These are phyloP conservation scores for Drosophila micromelanica DNA, from an alignment of 1,140 invertebrate genomes.

Conservation along the genomic window DNA sequence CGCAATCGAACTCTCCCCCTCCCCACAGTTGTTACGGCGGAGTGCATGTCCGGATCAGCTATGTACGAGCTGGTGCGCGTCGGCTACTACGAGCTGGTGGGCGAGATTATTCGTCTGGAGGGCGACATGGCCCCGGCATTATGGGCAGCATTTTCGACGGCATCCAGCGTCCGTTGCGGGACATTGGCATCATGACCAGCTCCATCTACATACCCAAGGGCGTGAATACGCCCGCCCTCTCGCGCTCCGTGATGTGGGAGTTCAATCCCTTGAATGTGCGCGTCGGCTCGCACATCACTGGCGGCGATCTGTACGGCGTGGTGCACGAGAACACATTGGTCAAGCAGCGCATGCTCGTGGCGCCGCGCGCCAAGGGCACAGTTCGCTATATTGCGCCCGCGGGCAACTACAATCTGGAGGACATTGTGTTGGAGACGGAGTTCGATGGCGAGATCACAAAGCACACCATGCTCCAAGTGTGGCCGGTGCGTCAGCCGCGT, in stretches of 20 bases:
- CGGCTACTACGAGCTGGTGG: conserved; percentile 98
- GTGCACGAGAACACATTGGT: conserved; percentile 99
- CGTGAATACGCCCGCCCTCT: conserved; percentile 96
- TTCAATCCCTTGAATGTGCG: conserved; percentile 95
- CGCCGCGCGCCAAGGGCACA: conserved; percentile 97
- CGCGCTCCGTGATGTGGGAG: conserved; percentile 94
- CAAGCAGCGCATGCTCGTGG: conserved; percentile 98
- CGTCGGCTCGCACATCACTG: conserved; percentile 97
- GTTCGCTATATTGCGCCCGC: conserved; percentile 97
- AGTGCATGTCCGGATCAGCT: conserved; percentile 99
- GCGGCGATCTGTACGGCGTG: conserved; percentile 98
- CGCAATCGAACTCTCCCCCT: neutral
- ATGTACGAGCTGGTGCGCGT: conserved; percentile 99
- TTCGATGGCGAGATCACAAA: conserved; percentile 98
- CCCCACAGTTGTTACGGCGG: conserved; percentile 97
- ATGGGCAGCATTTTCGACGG: conserved; percentile 99
- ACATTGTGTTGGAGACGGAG: conserved; percentile 97
- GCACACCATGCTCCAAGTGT: conserved; percentile 97
- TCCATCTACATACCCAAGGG: conserved; percentile 99
- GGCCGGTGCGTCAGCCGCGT: conserved; percentile 98
- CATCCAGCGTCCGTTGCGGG: conserved; percentile 99
- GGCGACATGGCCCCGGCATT: conserved; percentile 99
- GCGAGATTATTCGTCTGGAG: conserved; percentile 99
- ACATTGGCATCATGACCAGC: conserved; percentile 96
- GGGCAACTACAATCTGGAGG: conserved; percentile 98